These are phyloP conservation scores for Diaphora mendica DNA, from an alignment of 2,888 invertebrate species.

Conservation along the genomic window DNA sequence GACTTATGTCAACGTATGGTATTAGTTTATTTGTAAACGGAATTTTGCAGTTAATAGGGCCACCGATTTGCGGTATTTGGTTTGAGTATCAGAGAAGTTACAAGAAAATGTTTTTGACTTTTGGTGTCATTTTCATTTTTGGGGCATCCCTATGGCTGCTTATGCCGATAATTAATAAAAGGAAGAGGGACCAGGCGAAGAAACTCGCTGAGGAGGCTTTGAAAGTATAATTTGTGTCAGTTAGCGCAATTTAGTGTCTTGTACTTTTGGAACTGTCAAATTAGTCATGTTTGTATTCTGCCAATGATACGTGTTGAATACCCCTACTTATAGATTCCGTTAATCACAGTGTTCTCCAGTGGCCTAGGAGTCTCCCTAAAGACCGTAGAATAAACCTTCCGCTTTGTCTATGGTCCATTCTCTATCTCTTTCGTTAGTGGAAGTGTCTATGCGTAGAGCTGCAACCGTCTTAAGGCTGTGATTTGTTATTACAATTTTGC, in stretches of 20 bases:
- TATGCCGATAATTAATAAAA: slow-evolving; percentile 89
- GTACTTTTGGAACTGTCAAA: slow-evolving; percentile 3
- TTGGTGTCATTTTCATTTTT: slow-evolving; percentile 90
- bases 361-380: not conserved
- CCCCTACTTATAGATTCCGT: not conserved
- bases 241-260: not conserved
- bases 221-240: slow-evolving; percentile 46
- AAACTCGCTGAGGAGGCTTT: not conserved
- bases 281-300: not conserved
- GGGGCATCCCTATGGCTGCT: slow-evolving; percentile 92
- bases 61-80: slow-evolving; percentile 92
- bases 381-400: not conserved
- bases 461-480: slow-evolving; percentile 1
- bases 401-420: not conserved
- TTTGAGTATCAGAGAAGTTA: slow-evolving; percentile 88
- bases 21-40: slow-evolving; percentile 95
- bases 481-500: not conserved
- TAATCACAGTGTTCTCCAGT: not conserved
- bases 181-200: slow-evolving; percentile 60
- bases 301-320: not conserved
- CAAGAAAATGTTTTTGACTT: slow-evolving; percentile 90
- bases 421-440: not conserved
- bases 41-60: slow-evolving; percentile 92
- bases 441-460: not conserved
- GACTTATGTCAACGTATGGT: slow-evolving; percentile 94